These are phyloP conservation scores for Danio aesculapii DNA, from an alignment of 2,797 vertebrate genomes.

Conservation along the genomic window DNA sequence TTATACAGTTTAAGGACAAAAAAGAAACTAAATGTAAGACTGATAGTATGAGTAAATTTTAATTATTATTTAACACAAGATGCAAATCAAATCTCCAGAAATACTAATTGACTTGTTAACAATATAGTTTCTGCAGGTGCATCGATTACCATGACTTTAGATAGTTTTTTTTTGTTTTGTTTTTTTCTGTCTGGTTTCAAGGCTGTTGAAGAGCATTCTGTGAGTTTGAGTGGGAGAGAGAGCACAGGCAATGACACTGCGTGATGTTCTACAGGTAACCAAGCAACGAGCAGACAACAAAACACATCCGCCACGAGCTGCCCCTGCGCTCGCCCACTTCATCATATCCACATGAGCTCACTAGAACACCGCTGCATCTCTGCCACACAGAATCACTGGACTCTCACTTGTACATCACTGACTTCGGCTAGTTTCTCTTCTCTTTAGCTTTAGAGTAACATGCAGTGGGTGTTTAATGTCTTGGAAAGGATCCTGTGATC, in stretches of 20 bases:
- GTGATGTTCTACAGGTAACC: conserved; percentile 67
- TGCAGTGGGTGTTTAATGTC: conserved; percentile 12
- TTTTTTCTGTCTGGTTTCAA: conserved; percentile 24
- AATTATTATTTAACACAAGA: neutral
- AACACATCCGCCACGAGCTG: conserved; percentile 39
- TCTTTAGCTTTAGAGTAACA: conserved; percentile 1
- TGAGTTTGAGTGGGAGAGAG: conserved; percentile 59
- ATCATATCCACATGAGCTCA: conserved; percentile 14
- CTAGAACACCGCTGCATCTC: neutral
- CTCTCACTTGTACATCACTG: neutral
- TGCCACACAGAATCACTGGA: conserved; percentile 11
- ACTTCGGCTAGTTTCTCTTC: neutral
- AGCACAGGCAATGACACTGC: conserved; percentile 51
- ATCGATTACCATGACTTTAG: conserved; percentile 47
- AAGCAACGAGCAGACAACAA: conserved; percentile 70
- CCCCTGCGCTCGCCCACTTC: conserved; percentile 2
- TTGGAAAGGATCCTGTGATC: neutral
- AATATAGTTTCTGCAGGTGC: neutral
- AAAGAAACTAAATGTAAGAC: neutral
- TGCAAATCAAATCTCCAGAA: neutral
- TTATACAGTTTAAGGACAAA: neutral
- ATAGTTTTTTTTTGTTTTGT: neutral
- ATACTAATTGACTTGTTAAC: neutral
- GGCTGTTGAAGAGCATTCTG: conserved; percentile 51
- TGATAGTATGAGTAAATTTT: neutral